Conservation (phyloP, 2,113 vertebrate species). For the Orcinus orca region DNA sequence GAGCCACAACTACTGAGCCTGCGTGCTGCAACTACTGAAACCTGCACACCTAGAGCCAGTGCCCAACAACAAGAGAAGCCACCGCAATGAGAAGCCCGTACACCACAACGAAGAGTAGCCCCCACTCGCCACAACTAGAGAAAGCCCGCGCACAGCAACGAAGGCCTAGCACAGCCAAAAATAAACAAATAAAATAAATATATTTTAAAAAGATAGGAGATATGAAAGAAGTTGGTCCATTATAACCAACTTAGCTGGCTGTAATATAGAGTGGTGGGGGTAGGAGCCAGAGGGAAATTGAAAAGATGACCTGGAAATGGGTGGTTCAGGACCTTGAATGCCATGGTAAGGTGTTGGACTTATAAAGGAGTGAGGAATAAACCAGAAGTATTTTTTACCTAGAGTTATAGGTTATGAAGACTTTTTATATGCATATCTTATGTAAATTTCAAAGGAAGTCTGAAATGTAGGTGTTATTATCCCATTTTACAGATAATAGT, state of each 20-base stretch:
- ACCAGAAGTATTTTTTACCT: not conserved
- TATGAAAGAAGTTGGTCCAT: not conserved
- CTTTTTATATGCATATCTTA: not conserved
- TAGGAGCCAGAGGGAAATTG: not conserved
- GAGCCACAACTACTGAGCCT: too few species aligned
- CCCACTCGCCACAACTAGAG: too few species aligned
- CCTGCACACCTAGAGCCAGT: too few species aligned
- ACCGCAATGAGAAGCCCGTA: rapidly evolving
- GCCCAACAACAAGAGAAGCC: too few species aligned
- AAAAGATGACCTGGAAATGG: not conserved
- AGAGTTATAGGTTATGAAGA: conserved; percentile 5
- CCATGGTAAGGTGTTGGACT: not conserved
- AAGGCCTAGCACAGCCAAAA: too few species aligned
- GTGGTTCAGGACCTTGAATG: not conserved
- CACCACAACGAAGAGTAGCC: too few species aligned
- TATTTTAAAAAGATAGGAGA: not conserved
- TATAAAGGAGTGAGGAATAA: not conserved
- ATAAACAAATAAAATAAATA: too few species aligned
- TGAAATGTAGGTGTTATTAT: not conserved
- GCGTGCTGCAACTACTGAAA: too few species aligned
- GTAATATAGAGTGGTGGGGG: not conserved
- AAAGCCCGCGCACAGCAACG: too few species aligned
- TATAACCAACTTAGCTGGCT: not conserved
- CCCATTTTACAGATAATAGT: conserved; percentile 3
- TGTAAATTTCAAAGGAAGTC: conserved; percentile 4